Evolutionary conservation across 2,113 vertebrate genomes (phyloP), one percentile per base, ranked within the genome.

Genomic region (Toxotes jaculatrix): DNA sequence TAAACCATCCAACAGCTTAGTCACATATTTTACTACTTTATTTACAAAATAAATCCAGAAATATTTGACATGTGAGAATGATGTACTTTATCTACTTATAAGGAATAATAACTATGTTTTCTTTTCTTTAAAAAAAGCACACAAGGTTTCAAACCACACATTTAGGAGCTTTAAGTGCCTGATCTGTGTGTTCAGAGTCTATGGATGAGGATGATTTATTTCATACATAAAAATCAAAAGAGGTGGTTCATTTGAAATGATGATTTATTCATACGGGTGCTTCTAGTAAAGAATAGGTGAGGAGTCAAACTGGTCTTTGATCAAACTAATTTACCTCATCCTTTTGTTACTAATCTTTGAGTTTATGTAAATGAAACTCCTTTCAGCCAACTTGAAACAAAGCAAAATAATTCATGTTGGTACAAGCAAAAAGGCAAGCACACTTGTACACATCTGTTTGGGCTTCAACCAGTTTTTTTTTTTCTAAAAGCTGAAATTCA

Each of bases 331-430:
- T 49, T 66, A 17, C 36, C 34, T 31, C 4, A 21, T 32, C 42
- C 42, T 66, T 34, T 51, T 51, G 9, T 70, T 5, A 32, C 49
- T 47, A 34, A 77, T 59, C 57, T 84, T 74, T 62, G 47, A 74
- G 62, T 11, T 51, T 27, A 79, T 76, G 78, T 45, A 69, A 73
- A 79, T 61, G 3, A 14, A 79, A 73, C 17, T 17, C 31, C 16
- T 55, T 12, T 23, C 21, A 70, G 5, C 32, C 16, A 0, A 68
- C 43, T 73, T 34, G 31, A 85, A 31, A 80, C 42, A 43, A 57
- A 70, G 4, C 45, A 9, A 27, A 73, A 55, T 42, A 34, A 82
- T 65, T 10, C 32, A 51, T 43, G 27, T 55, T 13, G 12, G 34
- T 7, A 14, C 6, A 6, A 43, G 21, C 8, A 45, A 11, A n/a